Conservation (phyloP, 2,113 vertebrate species). For the Embiotoca jacksoni region DNA sequence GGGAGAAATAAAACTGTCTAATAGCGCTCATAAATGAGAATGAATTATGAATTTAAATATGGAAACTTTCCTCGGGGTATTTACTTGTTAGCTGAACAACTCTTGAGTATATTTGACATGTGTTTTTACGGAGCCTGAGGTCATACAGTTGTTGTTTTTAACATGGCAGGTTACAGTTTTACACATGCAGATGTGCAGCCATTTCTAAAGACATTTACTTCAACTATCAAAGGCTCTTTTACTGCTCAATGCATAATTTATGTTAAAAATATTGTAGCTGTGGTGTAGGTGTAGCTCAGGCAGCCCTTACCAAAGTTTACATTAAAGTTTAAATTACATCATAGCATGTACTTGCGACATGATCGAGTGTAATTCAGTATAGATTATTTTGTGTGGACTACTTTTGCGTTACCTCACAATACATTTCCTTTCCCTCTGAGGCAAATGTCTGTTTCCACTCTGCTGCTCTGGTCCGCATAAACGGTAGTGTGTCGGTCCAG, state of each 20-base stretch:
- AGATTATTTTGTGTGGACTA: too few species aligned
- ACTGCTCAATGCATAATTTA: conserved; percentile 13
- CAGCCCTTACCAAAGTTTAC: background rate
- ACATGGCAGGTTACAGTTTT: conserved; percentile 23
- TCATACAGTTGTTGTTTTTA: conserved; percentile 24
- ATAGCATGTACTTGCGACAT: background rate
- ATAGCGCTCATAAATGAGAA: conserved; percentile 38
- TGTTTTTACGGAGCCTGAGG: conserved; percentile 43
- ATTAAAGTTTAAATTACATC: conserved; percentile 5
- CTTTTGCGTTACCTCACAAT: too few species aligned
- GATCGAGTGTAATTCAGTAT: too few species aligned
- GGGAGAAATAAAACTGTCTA: conserved; percentile 15
- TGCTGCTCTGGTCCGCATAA: too few species aligned
- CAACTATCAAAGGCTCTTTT: conserved; percentile 21
- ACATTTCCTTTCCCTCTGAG: too few species aligned
- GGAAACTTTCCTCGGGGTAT: conserved; percentile 41
- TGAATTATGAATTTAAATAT: conserved; percentile 39
- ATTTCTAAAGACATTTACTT: conserved; percentile 33
- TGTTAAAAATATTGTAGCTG: conserved; percentile 5
- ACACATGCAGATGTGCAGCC: conserved; percentile 31
- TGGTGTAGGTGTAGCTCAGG: conserved; percentile 6
- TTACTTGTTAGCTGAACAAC: conserved; percentile 34
- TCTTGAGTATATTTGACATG: conserved; percentile 38
- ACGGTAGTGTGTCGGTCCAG: too few species aligned
- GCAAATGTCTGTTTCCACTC: too few species aligned